phyloP scores from a whole-genome alignment of 2,113 vertebrate genomes.

The Zosterops pallidus region DNA sequence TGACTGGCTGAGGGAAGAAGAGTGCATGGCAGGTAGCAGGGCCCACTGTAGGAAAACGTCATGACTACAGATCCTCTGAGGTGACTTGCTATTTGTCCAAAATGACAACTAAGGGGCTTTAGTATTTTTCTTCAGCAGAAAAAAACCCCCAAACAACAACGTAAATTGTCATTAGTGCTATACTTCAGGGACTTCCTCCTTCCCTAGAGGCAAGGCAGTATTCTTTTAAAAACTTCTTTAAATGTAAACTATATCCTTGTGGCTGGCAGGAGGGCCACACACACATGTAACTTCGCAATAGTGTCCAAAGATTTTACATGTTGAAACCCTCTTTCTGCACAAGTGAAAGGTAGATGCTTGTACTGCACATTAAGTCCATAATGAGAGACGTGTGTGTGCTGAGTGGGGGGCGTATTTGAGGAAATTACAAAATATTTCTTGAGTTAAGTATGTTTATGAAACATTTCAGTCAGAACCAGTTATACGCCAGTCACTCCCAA shows the following conservation, averaged over 20 bases:
- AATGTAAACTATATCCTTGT: not conserved
- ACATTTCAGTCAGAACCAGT: not conserved
- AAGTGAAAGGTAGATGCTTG: not conserved
- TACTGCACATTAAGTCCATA: not conserved
- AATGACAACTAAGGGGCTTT: not conserved
- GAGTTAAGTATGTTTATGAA: conserved; percentile 28
- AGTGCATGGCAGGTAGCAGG: not conserved
- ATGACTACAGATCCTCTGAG: not conserved
- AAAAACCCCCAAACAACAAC: not conserved
- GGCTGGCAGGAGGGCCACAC: not conserved
- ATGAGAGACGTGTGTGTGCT: not conserved
- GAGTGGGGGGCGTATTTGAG: not conserved
- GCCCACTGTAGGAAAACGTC: not conserved
- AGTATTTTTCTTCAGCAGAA: not conserved
- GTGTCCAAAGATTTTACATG: not conserved
- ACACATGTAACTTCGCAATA: not conserved
- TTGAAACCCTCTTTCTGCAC: not conserved
- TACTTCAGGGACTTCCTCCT: not conserved
- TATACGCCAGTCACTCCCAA: not conserved
- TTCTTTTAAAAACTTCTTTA: not conserved
- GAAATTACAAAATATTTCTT: conserved; percentile 37
- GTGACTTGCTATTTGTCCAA: not conserved
- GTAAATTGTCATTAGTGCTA: not conserved
- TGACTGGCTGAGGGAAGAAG: not conserved
- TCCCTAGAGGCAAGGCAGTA: not conserved